A percentile compares a stretch with the other conserved stretches of the same genome.
phyloP scores from a whole-genome alignment of 2,888 invertebrate species.

The Petrophora chlorosata region DNA sequence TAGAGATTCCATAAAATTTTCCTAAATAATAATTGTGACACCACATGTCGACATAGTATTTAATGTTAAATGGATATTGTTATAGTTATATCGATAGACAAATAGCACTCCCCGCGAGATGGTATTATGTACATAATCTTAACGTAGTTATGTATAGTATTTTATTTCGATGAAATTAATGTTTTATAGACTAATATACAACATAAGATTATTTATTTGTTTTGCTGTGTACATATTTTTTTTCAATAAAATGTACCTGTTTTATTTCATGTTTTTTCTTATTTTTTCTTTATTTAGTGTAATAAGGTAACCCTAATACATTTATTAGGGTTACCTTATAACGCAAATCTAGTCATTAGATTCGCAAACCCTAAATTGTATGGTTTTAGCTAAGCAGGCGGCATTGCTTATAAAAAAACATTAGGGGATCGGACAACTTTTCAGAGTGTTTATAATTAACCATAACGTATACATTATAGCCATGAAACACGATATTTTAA shows the following conservation, averaged over 20 bases:
- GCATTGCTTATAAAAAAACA: too few relatives aligned
- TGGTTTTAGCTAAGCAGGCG: too few relatives aligned
- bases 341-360: too few relatives aligned
- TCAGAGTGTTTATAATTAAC: too few relatives aligned
- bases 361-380: too few relatives aligned
- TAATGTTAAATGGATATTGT: conserved; percentile 79
- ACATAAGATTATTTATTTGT: conserved; percentile 84
- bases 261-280: conserved; percentile 63
- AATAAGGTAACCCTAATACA: too few relatives aligned
- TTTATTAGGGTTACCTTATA: too few relatives aligned
- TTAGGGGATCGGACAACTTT: too few relatives aligned
- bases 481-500: too few relatives aligned
- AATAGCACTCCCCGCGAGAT: conserved; percentile 70
- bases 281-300: conserved; percentile 15
- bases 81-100: conserved; percentile 70
- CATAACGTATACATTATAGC: too few relatives aligned
- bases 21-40: conserved; percentile 71
- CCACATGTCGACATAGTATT: conserved; percentile 76
- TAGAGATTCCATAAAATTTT: conserved; percentile 69
- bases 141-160: conserved; percentile 82
- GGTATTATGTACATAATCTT: conserved; percentile 83
- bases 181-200: conserved; percentile 84
- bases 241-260: conserved; percentile 84
- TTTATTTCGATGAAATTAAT: conserved; percentile 84
- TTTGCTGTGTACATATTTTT: conserved; percentile 84